phyloP scores from a whole-genome alignment of 2,888 invertebrate genomes.

The Hedya salicella region DNA sequence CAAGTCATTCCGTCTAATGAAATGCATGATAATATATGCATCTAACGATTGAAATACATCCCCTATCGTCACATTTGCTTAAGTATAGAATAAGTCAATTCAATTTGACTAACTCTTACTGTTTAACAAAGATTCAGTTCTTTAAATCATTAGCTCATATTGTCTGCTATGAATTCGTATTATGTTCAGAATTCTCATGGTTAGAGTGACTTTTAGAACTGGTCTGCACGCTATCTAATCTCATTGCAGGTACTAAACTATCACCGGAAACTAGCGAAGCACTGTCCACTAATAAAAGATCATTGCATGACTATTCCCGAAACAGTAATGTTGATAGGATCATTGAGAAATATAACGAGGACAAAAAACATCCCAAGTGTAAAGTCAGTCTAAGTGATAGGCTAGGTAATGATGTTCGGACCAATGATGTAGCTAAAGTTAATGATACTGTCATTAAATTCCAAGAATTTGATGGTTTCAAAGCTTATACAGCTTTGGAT shows the following conservation, averaged over 20 bases:
- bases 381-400: constrained; percentile 65
- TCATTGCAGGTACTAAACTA: constrained; percentile 65
- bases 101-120: background rate
- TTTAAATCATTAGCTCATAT: background rate
- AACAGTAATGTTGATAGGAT: constrained; percentile 65
- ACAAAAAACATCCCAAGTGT: constrained; percentile 65
- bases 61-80: constrained; percentile 2
- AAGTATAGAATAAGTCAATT: background rate
- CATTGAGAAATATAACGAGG: constrained; percentile 58
- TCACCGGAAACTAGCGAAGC: constrained; percentile 54
- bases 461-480: constrained; percentile 6
- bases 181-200: background rate
- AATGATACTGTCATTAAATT: constrained; percentile 9
- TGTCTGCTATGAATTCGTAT: too few relatives aligned
- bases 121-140: constrained; percentile 13
- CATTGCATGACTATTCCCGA: constrained; percentile 67
- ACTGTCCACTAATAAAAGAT: constrained; percentile 60
- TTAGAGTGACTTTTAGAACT: constrained; percentile 16
- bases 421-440: constrained; percentile 4
- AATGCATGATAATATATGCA: too few relatives aligned
- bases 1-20: too few relatives aligned
- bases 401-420: constrained; percentile 49
- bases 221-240: constrained; percentile 33
- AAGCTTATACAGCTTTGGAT: constrained; percentile 1
- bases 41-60: too few relatives aligned